A percentile compares a stretch with the other conserved stretches of the same genome.
These are phyloP conservation scores for Melanophora roralis DNA, from an alignment of 2,888 invertebrate species.

Conservation along the genomic window DNA sequence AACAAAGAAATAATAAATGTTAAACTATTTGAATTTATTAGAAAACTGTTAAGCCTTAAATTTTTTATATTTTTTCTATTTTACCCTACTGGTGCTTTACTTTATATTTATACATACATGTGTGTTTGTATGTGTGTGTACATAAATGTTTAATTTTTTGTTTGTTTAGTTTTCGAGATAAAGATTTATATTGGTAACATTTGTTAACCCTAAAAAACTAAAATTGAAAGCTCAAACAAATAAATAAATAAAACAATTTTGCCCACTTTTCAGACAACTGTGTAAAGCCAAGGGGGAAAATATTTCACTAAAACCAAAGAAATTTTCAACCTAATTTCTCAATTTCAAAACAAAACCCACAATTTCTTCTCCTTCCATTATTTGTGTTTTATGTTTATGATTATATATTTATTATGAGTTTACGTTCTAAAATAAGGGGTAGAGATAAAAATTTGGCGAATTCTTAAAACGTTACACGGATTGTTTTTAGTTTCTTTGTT, in stretches of 20 bases:
- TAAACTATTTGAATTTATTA: no score
- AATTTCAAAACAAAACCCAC: constrained; percentile 49
- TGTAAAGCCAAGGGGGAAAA: background rate
- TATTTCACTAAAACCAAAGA: background rate
- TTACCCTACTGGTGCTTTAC: no score
- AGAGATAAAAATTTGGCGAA: no score
- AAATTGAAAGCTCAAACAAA: background rate
- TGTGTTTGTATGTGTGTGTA: no score
- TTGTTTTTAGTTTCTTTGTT: no score
- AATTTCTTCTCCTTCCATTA: constrained; percentile 31
- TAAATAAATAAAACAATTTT: background rate
- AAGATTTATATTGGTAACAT: constrained; percentile 39
- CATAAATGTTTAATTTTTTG: background rate
- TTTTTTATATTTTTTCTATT: no score
- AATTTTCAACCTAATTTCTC: constrained; percentile 50
- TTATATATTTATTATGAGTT: constrained; percentile 20
- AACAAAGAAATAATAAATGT: no score
- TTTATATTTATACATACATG: no score
- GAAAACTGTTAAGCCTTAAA: no score
- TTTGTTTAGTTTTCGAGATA: background rate
- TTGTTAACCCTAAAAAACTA: constrained; percentile 27
- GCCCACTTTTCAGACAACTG: no score
- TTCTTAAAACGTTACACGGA: no score
- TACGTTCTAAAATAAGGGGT: background rate
- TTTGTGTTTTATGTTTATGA: constrained; percentile 4